Evolutionary conservation across 2,113 vertebrate genomes (phyloP), one percentile per base, ranked within the genome.

Genomic region (Picathartes gymnocephalus): DNA sequence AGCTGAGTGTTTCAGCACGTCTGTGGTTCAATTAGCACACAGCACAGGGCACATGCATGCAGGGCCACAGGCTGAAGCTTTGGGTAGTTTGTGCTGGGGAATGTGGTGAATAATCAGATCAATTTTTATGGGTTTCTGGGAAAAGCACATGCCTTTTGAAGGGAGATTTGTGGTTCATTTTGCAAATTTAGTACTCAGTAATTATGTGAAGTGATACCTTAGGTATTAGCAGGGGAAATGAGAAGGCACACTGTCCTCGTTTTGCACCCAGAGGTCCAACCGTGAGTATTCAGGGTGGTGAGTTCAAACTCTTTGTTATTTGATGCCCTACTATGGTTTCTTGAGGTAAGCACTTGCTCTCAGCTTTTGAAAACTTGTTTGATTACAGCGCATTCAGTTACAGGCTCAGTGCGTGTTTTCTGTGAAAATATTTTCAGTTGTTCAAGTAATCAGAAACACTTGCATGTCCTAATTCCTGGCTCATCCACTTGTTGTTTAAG

Each of bases 241-340:
- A 85, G 44, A 91, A 82, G 85, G 62, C 93, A 91, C 37, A 23
- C 65, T 37, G 86, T 92, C 57, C 37, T 84, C 86, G 68, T 78
- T 78, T 81, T 96, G 78, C 95, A 97, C 93, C 93, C 72, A 95
- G 58, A 89, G 66, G 79, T 97, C 91, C 91, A 93, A 81, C 61
- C 65, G 53, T 91, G 94, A 86, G 13, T 31, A 69, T 92, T 85
- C 42, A 58, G 62, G 86, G 61, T 96, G 56, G 54, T 68, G 94
- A 72, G 86, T 95, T 96, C 71, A 91, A 89, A 82, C 39, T 65
- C 90, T 93, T 95, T 14, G 4, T 94, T 96, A 47, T 69, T 86
- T 93, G 78, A 79, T 89, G 33, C 37, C 78, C 48, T 90, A 22
- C 23, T 71, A 71, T 61, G 70, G 31, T 94, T 91, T 95, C 53